Base-by-base conservation (phyloP, 2,113 vertebrate species). In the Scortum barcoo region DNA sequence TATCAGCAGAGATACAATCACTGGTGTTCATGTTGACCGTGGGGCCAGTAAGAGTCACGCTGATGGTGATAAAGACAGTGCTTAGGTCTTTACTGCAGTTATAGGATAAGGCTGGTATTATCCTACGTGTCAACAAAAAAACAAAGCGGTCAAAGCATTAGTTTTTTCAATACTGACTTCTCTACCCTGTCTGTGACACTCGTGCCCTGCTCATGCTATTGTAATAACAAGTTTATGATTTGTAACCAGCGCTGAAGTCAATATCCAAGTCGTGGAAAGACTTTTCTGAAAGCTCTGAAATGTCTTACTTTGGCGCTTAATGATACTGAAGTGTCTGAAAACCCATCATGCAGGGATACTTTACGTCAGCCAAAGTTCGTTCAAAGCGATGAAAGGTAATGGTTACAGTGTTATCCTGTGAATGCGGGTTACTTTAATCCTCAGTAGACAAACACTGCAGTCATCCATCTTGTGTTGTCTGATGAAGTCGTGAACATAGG, bases 1-100 rank as follows among this genome's bases (percentile, higher is more conserved):
- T 83, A 62, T 83, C 86, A 77, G 56, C 75, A 54, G 74, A 81
- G 84, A 88, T 85, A 76, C 86, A 89, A 82, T 89, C 89, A 11
- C 81, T 84, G 79, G 67, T 82, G 85, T 83, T 90, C 85, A 90
- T 77, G 5, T 50, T 16, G 12, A 57, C 44, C 17, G 30, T 71
- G 78, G 80, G 46, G 16, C 62, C 3, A 50, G 50, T 46, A 67
- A 48, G 60, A 60, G 83, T 72, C 56, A 66, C 53, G 22, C 61
- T 71, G 71, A 63, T 54, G 14, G 22, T 38, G 53, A 80, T 16
- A 58, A 57, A 54, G 42, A 50, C 30, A 0, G n/a, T 16, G 56
- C 65, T 46, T 28, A 13, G 20, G n/a, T 44, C 46, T 58, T 40
- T 30, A 26, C 75, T 66, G 42, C 46, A 60, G 44, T 50, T 7